Evolutionary conservation across 2,797 vertebrate genomes (phyloP), one percentile per base, ranked within the genome.

Genomic region (Mormyrops boulengeri): DNA sequence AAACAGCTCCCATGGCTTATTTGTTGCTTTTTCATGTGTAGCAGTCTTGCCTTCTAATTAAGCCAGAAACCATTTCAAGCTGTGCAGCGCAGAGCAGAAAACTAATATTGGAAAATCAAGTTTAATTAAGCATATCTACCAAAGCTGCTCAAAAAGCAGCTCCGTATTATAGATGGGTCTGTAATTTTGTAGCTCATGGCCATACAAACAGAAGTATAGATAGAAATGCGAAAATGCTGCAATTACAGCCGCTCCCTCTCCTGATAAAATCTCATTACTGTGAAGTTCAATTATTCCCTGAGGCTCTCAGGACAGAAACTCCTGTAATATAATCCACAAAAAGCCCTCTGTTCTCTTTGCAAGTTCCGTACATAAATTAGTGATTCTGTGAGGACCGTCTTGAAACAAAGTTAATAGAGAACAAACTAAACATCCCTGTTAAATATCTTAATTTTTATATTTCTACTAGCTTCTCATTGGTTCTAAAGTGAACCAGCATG

Each of bases 101-200:
- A 53, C 47, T 86, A 86, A 86, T 86, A 86, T 85, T 52, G 82
- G 82, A 52, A 86, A 86, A 86, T 86, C 84, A 50, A 34, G 22
- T 53, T 22, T 86, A 86, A 53, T 86, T 86, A 86, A 50, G 19
- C 38, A 5, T 30, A 52, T 52, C 41, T 85, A 26, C 49, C 4
- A 86, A 86, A 86, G 84, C 84, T 53, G 49, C 84, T n/a, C 49
- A 52, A 53, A 50, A 85, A 34, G 26, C 49, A 30, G 49, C 22
- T 11, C 49, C 53, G 77, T 82, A 22, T 82, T 47, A 47, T 22
- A 82, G 17, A 44, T 22, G 77, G 77, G 22, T 41, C 41, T 22
- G 41, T n/a, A 82, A 82, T 44, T 82, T 34, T 82, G 77, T 47
- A 4, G 77, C 77, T 47, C 77, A 11, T 47, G 41, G 77, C 41